phyloP scores from a whole-genome alignment of 2,113 vertebrate genomes.

The Sorex araneus region DNA sequence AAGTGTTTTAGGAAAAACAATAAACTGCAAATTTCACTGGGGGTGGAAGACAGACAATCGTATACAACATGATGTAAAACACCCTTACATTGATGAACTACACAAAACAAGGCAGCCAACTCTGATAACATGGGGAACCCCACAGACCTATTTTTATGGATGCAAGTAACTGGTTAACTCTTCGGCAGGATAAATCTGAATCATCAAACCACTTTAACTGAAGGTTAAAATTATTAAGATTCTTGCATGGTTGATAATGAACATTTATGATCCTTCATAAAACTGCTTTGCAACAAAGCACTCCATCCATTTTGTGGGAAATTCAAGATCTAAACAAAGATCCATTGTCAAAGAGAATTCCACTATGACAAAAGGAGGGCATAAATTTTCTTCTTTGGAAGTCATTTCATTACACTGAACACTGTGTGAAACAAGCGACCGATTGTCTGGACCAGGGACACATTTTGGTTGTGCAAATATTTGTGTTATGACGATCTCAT shows the following conservation, averaged over 20 bases:
- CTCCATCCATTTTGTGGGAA: conserved; percentile 25
- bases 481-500: background rate
- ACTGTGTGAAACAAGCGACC: conserved; percentile 23
- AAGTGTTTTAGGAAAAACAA: background rate
- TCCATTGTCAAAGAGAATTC: conserved; percentile 51
- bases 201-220: conserved; percentile 20
- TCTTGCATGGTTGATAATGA: background rate
- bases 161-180: background rate
- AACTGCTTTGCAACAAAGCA: conserved; percentile 20
- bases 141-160: conserved; percentile 19
- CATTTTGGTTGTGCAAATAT: background rate
- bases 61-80: background rate
- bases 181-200: background rate
- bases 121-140: background rate
- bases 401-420: conserved; percentile 23
- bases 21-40: conserved; percentile 5
- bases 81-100: background rate
- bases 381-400: conserved; percentile 27
- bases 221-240: conserved; percentile 52
- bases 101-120: too few species aligned
- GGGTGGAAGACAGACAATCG: conserved; percentile 10
- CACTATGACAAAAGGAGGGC: conserved; percentile 17
- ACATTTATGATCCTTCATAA: background rate
- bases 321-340: conserved; percentile 67
- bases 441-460: conserved; percentile 20